Conservation (phyloP, 2,888 invertebrate species). For the Polylopha cassiicola region DNA sequence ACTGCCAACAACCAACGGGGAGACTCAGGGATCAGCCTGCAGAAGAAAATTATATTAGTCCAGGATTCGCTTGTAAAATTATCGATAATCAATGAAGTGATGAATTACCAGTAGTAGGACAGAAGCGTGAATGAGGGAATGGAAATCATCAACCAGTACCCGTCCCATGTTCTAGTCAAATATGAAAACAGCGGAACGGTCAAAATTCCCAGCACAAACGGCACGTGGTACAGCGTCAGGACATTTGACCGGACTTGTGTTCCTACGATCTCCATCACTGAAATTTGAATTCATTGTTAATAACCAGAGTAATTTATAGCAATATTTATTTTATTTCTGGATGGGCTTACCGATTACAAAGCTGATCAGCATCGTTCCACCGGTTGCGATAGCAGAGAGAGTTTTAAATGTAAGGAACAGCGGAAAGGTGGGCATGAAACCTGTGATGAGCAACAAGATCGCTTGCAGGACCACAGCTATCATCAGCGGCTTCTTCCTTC, state of each 20-base stretch:
- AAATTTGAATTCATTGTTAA: background rate
- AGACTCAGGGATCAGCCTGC: slow-evolving; percentile 80
- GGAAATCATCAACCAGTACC: slow-evolving; percentile 1
- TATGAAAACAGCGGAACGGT: slow-evolving; percentile 1
- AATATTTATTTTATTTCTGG: background rate
- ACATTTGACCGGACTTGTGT: slow-evolving; percentile 2
- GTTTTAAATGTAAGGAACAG: background rate
- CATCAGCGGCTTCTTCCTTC: background rate
- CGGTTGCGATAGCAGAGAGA: background rate
- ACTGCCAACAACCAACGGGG: slow-evolving; percentile 81
- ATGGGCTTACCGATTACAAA: background rate
- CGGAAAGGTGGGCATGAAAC: background rate
- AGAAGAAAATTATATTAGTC: slow-evolving; percentile 63
- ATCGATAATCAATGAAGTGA: background rate
- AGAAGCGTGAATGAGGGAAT: background rate
- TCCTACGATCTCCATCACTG: background rate
- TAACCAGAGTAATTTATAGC: background rate
- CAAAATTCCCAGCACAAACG: slow-evolving; percentile 2
- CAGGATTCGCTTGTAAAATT: slow-evolving; percentile 38
- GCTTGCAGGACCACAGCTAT: background rate
- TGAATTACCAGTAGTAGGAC: slow-evolving; percentile 1
- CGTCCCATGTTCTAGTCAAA: background rate
- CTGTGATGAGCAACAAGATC: background rate
- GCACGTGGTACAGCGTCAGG: slow-evolving; percentile 1
- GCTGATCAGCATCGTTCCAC: background rate